Evolutionary conservation across 1,140 invertebrate genomes (phyloP).

Genomic region (Macrotrachela quadricornifera): DNA sequence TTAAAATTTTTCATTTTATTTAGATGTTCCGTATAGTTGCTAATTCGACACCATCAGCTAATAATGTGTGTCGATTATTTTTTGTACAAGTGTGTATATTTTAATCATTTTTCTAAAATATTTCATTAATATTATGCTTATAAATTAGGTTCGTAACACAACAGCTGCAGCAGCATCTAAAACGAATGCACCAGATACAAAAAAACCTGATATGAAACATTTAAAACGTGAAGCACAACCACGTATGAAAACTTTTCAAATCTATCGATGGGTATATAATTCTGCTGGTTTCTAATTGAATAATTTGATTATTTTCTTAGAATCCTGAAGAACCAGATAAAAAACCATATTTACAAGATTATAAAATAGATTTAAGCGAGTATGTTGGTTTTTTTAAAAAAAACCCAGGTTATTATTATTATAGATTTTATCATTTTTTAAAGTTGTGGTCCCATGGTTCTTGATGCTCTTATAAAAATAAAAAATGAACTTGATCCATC

Average conservation of each 20-base stretch:
- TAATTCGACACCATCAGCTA: too few relatives aligned
- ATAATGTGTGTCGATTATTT: too few relatives aligned
- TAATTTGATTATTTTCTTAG: slow-evolving; percentile 11
- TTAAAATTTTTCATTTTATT: too few relatives aligned
- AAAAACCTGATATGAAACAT: too few relatives aligned
- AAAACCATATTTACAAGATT: slow-evolving; percentile 73
- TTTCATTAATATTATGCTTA: too few relatives aligned
- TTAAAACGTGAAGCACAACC: neutral
- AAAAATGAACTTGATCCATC: slow-evolving; percentile 93
- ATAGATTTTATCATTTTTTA: neutral
- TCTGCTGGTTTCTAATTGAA: too few relatives aligned
- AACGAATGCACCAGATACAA: too few relatives aligned
- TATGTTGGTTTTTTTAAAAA: slow-evolving; percentile 18
- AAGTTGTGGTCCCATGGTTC: slow-evolving; percentile 80
- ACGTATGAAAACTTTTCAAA: slow-evolving; percentile 54
- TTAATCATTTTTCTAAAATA: too few relatives aligned
- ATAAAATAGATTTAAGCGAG: slow-evolving; percentile 65
- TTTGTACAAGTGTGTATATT: too few relatives aligned
- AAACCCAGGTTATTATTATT: slow-evolving; percentile 1
- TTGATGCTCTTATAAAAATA: slow-evolving; percentile 89
- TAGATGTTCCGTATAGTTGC: too few relatives aligned
- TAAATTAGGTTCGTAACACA: too few relatives aligned
- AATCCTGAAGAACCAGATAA: slow-evolving; percentile 71
- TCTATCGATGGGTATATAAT: slow-evolving; percentile 64
- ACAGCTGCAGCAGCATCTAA: too few relatives aligned